These are phyloP conservation scores for Propithecus perrieri DNA, from an alignment of 2,797 vertebrate genomes.

Conservation along the genomic window DNA sequence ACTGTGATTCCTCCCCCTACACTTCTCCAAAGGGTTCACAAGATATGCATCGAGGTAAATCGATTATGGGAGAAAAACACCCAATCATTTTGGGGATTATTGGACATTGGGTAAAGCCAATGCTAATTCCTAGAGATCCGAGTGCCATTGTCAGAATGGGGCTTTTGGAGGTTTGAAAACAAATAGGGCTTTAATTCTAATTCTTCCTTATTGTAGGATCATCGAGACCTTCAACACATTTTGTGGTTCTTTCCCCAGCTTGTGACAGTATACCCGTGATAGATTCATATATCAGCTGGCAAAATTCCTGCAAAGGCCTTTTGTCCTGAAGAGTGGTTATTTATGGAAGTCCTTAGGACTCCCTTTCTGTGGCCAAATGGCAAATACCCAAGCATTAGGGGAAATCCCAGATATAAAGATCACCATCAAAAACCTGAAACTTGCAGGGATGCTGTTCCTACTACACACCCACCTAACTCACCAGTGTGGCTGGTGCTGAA, in stretches of 20 bases:
- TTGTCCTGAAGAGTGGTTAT: not conserved
- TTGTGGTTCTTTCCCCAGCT: not conserved
- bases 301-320: not conserved
- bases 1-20: not conserved
- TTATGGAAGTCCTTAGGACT: not conserved
- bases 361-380: not conserved
- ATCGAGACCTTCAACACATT: not conserved
- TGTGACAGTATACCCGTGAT: not conserved
- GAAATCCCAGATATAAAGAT: not conserved
- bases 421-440: not conserved
- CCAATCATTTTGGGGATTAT: not conserved
- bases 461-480: not conserved
- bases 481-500: not conserved
- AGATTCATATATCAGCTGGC: not conserved
- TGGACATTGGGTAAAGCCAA: not conserved
- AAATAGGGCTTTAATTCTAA: not conserved
- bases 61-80: not conserved
- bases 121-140: not conserved
- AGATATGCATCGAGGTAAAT: not conserved
- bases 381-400: not conserved
- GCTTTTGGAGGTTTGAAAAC: not conserved
- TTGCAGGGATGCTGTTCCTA: not conserved
- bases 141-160: not conserved
- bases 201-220: not conserved
- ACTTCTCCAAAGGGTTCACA: not conserved